Evolutionary conservation across 2,888 invertebrate species (phyloP), one percentile per base, ranked within the genome.

Genomic region (Apamea monoglypha): DNA sequence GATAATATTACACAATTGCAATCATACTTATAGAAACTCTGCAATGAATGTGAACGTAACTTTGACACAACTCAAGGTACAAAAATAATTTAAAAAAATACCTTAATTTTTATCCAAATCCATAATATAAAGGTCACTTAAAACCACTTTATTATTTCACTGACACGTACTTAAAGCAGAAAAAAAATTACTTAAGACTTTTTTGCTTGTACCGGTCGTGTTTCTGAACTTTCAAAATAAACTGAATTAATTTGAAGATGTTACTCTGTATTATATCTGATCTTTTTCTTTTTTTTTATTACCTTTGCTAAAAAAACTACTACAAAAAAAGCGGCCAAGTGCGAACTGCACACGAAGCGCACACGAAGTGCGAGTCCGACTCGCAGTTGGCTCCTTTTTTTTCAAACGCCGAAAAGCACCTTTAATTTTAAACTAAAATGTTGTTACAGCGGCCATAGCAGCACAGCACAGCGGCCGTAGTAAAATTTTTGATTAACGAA

Each of bases 21-120:
- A 7, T 16, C n/a, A 16, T 80, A 53, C 16, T 53, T 53, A 53
- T 64, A 64, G 1, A 25, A 56, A 44, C 69, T 4, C 16, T 12
- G 21, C 2, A 32, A 29, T 18, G 3, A 47, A 82, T 74, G 40
- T n/a, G 40, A 63, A 75, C n/a, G 32, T n/a, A 44, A 74, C 61
- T 40, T 78, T 50, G 50, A 4, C 32, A 63, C 8, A 21, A 53
- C 25, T 7, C 12, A 53, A 81, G 40, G 40, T 21, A 25, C 0
- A 29, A 74, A 16, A 78, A 7, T 1, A 1, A 44, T 44, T 12
- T 10, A 59, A 71, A 25, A 29, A 69, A 14, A 18, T 44, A 82
- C 29, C 36, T 44, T 14, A 50, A 50, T 63, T 78, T 40, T 36
- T 25, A n/a, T n/a, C 25, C 5, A 59, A 83, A 83, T n/a, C 16